A percentile compares a stretch with the other conserved stretches of the same genome.
Conservation (phyloP, 2,888 invertebrate species). For the Spilosoma lubricipeda region DNA sequence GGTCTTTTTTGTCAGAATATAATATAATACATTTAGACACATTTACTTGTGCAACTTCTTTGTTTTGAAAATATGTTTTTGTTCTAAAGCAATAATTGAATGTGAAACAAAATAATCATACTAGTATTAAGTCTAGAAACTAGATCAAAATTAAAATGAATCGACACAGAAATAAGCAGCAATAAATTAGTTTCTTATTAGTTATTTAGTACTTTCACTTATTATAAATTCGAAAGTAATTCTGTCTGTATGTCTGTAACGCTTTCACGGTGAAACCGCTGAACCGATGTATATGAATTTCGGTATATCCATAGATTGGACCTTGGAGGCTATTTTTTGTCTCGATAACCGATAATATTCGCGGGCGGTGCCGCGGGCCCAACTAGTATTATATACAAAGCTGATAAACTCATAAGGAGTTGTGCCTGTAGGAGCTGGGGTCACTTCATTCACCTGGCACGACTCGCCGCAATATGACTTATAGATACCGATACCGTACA, state of each 20-base stretch:
- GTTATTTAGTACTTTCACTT: no score
- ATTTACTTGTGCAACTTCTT: not conserved
- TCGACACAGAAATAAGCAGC: no score
- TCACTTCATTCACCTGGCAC: conserved; percentile 59
- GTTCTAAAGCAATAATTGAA: not conserved
- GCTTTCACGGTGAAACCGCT: no score
- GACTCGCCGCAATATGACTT: conserved; percentile 52
- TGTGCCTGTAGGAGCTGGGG: conserved; percentile 49
- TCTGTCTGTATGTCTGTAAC: no score
- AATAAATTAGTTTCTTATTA: no score
- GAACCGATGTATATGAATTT: no score
- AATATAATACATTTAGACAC: not conserved
- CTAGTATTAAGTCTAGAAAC: no score
- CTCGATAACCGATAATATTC: no score
- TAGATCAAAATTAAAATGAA: not conserved
- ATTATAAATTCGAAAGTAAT: no score
- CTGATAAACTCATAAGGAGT: conserved; percentile 30
- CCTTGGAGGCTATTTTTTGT: no score
- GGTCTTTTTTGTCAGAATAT: not conserved
- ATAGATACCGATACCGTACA: conserved; percentile 60
- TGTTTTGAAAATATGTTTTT: not conserved
- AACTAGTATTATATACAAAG: not conserved
- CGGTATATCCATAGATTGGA: no score
- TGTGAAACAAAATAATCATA: not conserved
- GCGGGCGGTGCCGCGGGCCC: no score